Evolutionary conservation across 2,888 invertebrate genomes (phyloP).

Genomic region (Taenaris catops): DNA sequence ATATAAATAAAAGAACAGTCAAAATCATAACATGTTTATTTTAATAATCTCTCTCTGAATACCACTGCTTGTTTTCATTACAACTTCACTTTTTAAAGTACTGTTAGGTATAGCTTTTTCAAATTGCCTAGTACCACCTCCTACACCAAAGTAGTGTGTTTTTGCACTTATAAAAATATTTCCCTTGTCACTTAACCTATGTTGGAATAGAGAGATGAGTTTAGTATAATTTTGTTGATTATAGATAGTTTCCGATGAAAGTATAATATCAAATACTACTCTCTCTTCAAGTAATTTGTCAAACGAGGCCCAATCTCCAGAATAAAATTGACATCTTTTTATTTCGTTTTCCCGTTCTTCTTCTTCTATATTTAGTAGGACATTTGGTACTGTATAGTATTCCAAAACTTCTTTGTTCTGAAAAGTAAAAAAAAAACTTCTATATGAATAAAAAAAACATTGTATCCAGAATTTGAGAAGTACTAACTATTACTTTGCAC

Average conservation of each 20-base stretch:
- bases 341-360: slow-evolving; percentile 44
- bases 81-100: slow-evolving; percentile 74
- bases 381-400: slow-evolving; percentile 90
- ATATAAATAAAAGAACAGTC: slow-evolving; percentile 1
- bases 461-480: too few relatives aligned
- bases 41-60: slow-evolving; percentile 82
- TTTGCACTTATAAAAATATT: slow-evolving; percentile 90
- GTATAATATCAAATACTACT: slow-evolving; percentile 88
- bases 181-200: slow-evolving; percentile 82
- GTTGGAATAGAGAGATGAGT: slow-evolving; percentile 83
- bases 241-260: slow-evolving; percentile 97
- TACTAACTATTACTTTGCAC: too few relatives aligned
- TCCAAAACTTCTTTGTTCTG: slow-evolving; percentile 93
- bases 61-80: slow-evolving; percentile 84
- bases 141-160: slow-evolving; percentile 96
- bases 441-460: too few relatives aligned
- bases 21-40: slow-evolving; percentile 43
- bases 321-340: slow-evolving; percentile 77
- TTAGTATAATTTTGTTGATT: slow-evolving; percentile 89
- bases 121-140: slow-evolving; percentile 91
- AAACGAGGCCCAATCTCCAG: slow-evolving; percentile 89
- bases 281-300: slow-evolving; percentile 46
- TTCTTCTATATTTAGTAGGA: slow-evolving; percentile 82
- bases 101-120: slow-evolving; percentile 79
- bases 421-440: too few relatives aligned